A percentile compares a stretch with the other conserved stretches of the same genome.
Evolutionary conservation across 2,888 invertebrate genomes (phyloP).

Genomic region (Oxytorus armatus): DNA sequence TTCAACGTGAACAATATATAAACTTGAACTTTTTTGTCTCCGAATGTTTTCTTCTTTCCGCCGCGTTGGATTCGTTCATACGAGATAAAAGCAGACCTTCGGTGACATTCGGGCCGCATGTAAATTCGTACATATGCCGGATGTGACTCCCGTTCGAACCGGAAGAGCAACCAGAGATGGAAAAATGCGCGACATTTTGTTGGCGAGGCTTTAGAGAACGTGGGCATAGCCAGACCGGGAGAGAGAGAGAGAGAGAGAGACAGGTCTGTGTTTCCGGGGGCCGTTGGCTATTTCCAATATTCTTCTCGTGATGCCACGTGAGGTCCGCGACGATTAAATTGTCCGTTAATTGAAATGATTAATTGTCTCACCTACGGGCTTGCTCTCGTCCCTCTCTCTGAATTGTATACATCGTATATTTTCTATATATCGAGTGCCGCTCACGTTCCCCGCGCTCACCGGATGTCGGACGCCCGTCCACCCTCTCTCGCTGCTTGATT

Average conservation of each 20-base stretch:
- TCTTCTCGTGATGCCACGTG: slow-evolving; percentile 79
- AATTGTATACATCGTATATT: slow-evolving; percentile 51
- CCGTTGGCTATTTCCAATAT: slow-evolving; percentile 81
- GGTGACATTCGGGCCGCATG: neutral
- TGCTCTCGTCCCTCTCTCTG: slow-evolving; percentile 29
- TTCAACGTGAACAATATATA: neutral
- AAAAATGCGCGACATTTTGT: slow-evolving; percentile 46
- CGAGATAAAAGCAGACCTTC: neutral
- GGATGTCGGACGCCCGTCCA: slow-evolving; percentile 65
- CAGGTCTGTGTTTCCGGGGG: slow-evolving; percentile 75
- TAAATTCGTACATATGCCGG: slow-evolving; percentile 3
- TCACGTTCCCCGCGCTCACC: slow-evolving; percentile 51
- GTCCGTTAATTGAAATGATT: slow-evolving; percentile 84
- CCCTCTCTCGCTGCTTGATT: slow-evolving; percentile 77
- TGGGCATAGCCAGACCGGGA: neutral
- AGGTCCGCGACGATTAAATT: slow-evolving; percentile 78
- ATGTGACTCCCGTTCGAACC: slow-evolving; percentile 24
- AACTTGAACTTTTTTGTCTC: neutral
- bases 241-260: slow-evolving; percentile 37
- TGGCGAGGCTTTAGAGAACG: slow-evolving; percentile 9
- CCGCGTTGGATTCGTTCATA: neutral
- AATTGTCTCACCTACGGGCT: slow-evolving; percentile 83
- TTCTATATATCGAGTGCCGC: slow-evolving; percentile 56
- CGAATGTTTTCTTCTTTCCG: neutral
- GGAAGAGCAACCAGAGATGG: slow-evolving; percentile 55